Percentiles rank a stretch among this genome's conserved stretches.
Evolutionary conservation across 2,888 invertebrate genomes (phyloP).

Genomic region (Capitulum mitella): DNA sequence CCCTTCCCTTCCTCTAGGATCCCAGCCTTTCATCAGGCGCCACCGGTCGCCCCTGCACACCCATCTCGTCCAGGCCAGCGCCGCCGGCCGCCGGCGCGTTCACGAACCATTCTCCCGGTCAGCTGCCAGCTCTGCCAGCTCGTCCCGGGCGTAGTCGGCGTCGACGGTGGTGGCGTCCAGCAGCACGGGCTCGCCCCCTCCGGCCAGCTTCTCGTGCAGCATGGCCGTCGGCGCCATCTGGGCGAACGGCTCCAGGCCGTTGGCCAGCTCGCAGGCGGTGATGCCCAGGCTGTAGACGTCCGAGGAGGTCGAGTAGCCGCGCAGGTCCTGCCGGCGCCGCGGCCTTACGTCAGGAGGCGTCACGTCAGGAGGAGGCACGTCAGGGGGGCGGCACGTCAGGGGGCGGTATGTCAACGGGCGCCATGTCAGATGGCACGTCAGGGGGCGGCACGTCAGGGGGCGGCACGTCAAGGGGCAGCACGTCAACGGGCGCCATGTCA

Average conservation of each 20-base stretch:
- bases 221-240: constrained; percentile 80
- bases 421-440: too few species aligned
- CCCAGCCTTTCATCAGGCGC: background rate
- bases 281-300: constrained; percentile 90
- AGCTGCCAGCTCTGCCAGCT: background rate
- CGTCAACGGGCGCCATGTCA: too few species aligned
- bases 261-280: constrained; percentile 75
- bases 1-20: too few species aligned
- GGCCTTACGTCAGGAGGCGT: too few species aligned
- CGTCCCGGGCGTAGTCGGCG: background rate
- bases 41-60: background rate
- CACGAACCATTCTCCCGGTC: too few species aligned
- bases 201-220: constrained; percentile 81
- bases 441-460: too few species aligned
- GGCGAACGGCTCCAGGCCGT: constrained; percentile 79
- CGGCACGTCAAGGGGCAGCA: too few species aligned
- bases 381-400: too few species aligned
- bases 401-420: too few species aligned
- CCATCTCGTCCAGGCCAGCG: background rate
- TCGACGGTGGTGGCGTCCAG: constrained; percentile 71
- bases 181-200: constrained; percentile 61
- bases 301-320: constrained; percentile 49
- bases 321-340: constrained; percentile 35
- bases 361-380: too few species aligned
- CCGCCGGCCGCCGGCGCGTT: too few species aligned